Evolutionary conservation across 2,113 vertebrate genomes (phyloP), one percentile per base, ranked within the genome.

Genomic region (Ictalurus punctatus): DNA sequence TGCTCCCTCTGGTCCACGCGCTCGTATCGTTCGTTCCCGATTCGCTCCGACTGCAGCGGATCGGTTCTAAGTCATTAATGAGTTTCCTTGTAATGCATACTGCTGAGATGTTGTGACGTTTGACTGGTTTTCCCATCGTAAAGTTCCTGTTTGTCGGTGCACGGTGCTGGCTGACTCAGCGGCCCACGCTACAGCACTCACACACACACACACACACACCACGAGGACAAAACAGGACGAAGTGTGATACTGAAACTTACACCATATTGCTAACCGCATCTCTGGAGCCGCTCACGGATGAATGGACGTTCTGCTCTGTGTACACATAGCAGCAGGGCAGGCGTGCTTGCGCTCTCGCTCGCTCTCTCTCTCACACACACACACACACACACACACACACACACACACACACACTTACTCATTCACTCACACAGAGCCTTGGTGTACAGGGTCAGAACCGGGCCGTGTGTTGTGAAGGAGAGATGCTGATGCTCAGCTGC

Each of bases 401-500:
- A 87, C 74, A 86, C 48, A 86, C 17, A 87, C 34, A 61, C 65
- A 58, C 23, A 21, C 17, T 44, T 21, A 40, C 34, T 40, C 54
- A 23, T 19, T 71, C 85, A 27, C 58, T 23, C 86, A 85, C 58
- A 85, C 83, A 84, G 8, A 78, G 69, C 9, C 37, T 44, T 12
- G 40, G 30, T 27, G 44, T 37, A 17, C 82, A 44, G 74, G 40
- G 9, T 34, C 40, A 44, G 58, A 37, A 48, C 56, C 25, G 6
- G 85, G 40, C 63, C 40, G 13, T 74, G 54, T 30, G 59, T 52
- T 61, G 80, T 61, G 67, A 16, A 73, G 59, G 59, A 61, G 63
- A 59, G 44, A 67, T 63, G 74, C 67, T 65, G 89, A 74, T 54
- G 91, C 90, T 94, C 93, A 92, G 93, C 93, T 94, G 93, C 88